Base-by-base conservation (phyloP, 2,113 vertebrate genomes). In the Rana temporaria region DNA sequence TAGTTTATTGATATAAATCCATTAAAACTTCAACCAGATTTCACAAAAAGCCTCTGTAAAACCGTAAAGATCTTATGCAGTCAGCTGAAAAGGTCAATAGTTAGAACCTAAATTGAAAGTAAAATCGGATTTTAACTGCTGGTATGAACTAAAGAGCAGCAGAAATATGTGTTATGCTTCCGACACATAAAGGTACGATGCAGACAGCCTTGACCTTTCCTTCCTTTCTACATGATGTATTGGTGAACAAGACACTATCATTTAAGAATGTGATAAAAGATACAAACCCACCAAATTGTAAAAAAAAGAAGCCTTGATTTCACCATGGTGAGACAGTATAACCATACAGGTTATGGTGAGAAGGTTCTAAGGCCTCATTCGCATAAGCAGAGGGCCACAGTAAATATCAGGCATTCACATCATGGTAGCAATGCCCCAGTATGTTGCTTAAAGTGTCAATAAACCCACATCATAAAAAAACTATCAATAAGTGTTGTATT, bases 31-130 rank as follows among this genome's bases (percentile, higher is more conserved):
- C 38, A 70, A 70, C n/a, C 19, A 48, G 38, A 70, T 42, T 52
- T 70, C 42, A 70, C 38, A 48, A 70, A 70, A 70, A 16, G n/a
- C n/a, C 19, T 70, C 19, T 20, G 12, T 20, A 70, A 42, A 18
- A 20, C 38, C n/a, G 42, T 14, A 19, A 68, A 38, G 38, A 70
- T 48, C 67, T 48, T 48, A 42, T 52, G 30, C 19, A 70, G 34
- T 70, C n/a, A 38, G 67, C 48, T 70, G 67, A 70, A 70, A 67
- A 70, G 67, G 67, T 38, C 34, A 70, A 42, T 20, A 52, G 34
- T 22, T 52, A 70, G 38, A 70, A 69, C 12, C 8, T 70, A 70
- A 70, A 70, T 70, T 70, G 67, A 70, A 70, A 70, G 67, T 70
- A 70, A 70, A 70, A 48, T 20, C 11, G 38, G 12, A 52, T 48